phyloP scores from a whole-genome alignment of 2,797 vertebrate genomes.

The Amblyopsis hoosieri region DNA sequence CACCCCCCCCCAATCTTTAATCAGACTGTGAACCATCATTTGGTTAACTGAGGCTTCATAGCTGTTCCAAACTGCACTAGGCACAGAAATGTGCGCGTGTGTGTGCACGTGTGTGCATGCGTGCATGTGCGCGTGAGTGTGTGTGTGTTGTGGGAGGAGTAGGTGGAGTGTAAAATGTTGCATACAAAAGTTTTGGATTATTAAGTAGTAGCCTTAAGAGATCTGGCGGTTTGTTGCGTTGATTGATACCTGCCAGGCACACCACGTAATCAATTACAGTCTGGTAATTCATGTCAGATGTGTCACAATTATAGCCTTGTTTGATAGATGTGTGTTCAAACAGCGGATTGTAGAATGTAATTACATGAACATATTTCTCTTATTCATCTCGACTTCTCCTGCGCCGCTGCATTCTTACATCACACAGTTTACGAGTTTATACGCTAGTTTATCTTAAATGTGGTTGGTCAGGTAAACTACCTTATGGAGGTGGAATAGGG shows the following conservation, averaged over 20 bases:
- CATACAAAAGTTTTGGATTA: not conserved
- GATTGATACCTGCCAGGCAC: not conserved
- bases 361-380: slow-evolving; percentile 55
- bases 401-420: slow-evolving; percentile 40
- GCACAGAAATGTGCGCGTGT: too few species aligned
- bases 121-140: too few species aligned
- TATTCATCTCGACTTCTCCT: slow-evolving; percentile 40
- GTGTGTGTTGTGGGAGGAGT: too few species aligned
- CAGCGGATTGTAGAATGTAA: slow-evolving; percentile 40
- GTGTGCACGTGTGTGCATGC: too few species aligned
- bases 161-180: too few species aligned
- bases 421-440: slow-evolving; percentile 10
- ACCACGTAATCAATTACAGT: too few species aligned
- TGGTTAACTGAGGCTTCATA: slow-evolving; percentile 62
- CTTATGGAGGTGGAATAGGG: too few species aligned
- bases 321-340: slow-evolving; percentile 34
- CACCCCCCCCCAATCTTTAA: slow-evolving; percentile 67
- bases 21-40: slow-evolving; percentile 75
- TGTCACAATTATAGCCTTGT: slow-evolving; percentile 7
- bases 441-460: too few species aligned
- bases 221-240: not conserved
- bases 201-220: not conserved
- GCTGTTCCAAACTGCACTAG: slow-evolving; percentile 44
- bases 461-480: too few species aligned
- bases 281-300: not conserved